Evolutionary conservation across 1,140 invertebrate genomes (phyloP).

Genomic region (Phortica variegata): DNA sequence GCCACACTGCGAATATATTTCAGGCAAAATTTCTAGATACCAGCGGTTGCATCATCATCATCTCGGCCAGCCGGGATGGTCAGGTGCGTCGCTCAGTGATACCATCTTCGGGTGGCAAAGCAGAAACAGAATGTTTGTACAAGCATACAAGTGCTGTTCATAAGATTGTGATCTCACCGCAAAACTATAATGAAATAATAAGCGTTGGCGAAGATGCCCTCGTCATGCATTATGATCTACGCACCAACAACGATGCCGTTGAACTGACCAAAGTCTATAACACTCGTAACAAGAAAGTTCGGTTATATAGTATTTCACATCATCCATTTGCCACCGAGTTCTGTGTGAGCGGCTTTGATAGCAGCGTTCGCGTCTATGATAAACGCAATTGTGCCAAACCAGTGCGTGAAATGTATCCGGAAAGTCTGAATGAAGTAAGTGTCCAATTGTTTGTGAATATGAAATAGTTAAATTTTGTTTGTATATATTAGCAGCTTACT

Average conservation of each 20-base stretch:
- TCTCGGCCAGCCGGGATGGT: slow-evolving; percentile 86
- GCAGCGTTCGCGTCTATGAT: slow-evolving; percentile 70
- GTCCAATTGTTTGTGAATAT: too few relatives aligned
- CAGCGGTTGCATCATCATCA: slow-evolving; percentile 74
- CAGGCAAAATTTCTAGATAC: slow-evolving; percentile 73
- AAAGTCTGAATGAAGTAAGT: slow-evolving; percentile 36
- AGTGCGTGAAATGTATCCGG: slow-evolving; percentile 59
- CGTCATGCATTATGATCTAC: slow-evolving; percentile 79
- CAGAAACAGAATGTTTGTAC: slow-evolving; percentile 31
- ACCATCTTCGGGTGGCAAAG: slow-evolving; percentile 33
- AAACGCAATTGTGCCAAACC: slow-evolving; percentile 61
- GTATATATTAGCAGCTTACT: slow-evolving; percentile 11
- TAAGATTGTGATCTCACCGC: slow-evolving; percentile 56
- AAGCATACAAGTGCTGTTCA: slow-evolving; percentile 42
- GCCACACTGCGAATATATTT: slow-evolving; percentile 86
- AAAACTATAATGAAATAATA: slow-evolving; percentile 76
- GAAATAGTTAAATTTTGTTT: not conserved
- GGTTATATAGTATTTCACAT: slow-evolving; percentile 82
- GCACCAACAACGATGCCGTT: slow-evolving; percentile 59
- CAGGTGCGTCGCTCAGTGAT: slow-evolving; percentile 65
- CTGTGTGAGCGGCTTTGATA: slow-evolving; percentile 74
- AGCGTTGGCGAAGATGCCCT: slow-evolving; percentile 87
- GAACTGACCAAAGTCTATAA: slow-evolving; percentile 17
- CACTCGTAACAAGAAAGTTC: slow-evolving; percentile 54
- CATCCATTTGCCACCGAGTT: slow-evolving; percentile 83